A percentile compares a stretch with the other conserved stretches of the same genome.
These are phyloP conservation scores for Thinocorus orbignyianus DNA, from an alignment of 2,113 vertebrate genomes.

Conservation along the genomic window DNA sequence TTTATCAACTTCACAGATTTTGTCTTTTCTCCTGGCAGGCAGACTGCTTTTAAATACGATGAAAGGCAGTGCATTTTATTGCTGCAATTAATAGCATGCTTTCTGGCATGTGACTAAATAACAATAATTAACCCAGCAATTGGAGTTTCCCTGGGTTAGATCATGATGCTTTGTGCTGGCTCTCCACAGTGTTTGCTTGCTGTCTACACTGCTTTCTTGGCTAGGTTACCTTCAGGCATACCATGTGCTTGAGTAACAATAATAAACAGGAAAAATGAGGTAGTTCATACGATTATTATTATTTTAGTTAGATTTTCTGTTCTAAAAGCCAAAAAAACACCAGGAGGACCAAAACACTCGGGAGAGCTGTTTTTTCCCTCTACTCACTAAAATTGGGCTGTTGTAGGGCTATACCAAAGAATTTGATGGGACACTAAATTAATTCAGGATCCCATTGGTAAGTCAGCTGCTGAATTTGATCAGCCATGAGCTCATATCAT, in stretches of 20 bases:
- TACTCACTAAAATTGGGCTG: not conserved
- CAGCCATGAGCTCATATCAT: not conserved
- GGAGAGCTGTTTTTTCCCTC: not conserved
- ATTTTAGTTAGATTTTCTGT: constrained; percentile 41
- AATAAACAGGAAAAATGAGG: constrained; percentile 47
- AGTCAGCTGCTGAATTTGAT: not conserved
- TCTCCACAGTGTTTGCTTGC: not conserved
- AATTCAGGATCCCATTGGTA: not conserved
- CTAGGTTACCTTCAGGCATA: constrained; percentile 28
- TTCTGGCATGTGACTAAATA: constrained; percentile 12
- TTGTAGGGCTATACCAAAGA: not conserved
- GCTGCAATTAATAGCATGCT: not conserved
- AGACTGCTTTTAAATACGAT: not conserved
- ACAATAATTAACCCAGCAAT: not conserved
- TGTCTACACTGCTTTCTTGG: constrained; percentile 23
- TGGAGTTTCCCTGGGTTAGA: not conserved
- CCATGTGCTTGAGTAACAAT: constrained; percentile 36
- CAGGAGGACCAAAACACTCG: not conserved
- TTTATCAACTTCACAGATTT: not conserved
- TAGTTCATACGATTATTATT: not conserved
- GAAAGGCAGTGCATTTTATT: not conserved
- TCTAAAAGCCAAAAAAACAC: constrained; percentile 21
- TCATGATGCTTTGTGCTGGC: not conserved
- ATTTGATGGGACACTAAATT: not conserved
- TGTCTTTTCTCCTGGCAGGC: not conserved